Evolutionary conservation across 2,113 vertebrate genomes (phyloP), one percentile per base, ranked within the genome.

Genomic region (Rhipidura dahli): DNA sequence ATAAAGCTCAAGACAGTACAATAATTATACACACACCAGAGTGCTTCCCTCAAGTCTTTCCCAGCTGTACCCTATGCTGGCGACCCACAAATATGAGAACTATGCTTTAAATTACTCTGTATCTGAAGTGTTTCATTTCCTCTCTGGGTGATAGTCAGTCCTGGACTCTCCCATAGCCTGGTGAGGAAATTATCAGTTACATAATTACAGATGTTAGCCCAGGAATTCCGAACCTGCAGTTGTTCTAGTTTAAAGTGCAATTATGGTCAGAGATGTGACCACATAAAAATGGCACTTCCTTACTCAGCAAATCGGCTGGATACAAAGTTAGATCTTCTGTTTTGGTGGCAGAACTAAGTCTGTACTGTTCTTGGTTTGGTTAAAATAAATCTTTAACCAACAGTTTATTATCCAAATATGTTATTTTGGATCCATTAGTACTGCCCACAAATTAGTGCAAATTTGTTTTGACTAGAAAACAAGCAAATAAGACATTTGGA

Each of bases 161-260:
- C 80, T 70, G 71, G 80, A 49, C 85, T 90, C 83, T 92, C 73
- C 89, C 93, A 92, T 49, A 31, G 50, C 50, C 61, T 47, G 51
- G 93, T 84, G 68, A 96, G 85, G 95, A 97, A 96, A 96, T n/a
- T 80, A 93, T 66, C 80, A 85, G 95, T 94, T 96, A 85, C 88
- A 54, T 54, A 61, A 93, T 93, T 95, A 94, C 88, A 97, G 97
- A 96, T 73, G 88, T 81, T 79, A 83, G 78, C 82, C 51, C 80
- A 82, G 63, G 92, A 96, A 96, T 94, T 86, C 60, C 61, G 61
- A 96, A 93, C 90, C 92, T 90, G 64, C 76, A 91, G 54, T 89
- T 96, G 94, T 59, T 61, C 47, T 68, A 17, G 22, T 51, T 60
- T 87, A 47, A 88, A 96, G 57, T 37, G 53, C 45, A 87, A 89